Evolutionary conservation across 2,113 vertebrate species (phyloP).

Genomic region (Chaenocephalus aceratus): DNA sequence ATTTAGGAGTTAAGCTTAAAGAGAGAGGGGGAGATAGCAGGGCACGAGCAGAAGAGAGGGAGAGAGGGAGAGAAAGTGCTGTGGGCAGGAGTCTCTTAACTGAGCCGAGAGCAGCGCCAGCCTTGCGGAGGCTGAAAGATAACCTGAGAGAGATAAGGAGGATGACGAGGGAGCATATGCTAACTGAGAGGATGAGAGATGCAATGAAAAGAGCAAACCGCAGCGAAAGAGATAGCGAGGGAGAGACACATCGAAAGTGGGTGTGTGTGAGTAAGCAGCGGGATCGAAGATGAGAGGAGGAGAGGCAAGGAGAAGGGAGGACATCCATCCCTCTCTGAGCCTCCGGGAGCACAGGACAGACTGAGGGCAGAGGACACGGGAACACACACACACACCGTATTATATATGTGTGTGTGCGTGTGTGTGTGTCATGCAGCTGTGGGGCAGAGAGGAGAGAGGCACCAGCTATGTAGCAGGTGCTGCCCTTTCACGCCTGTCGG

Average conservation of each 20-base stretch:
- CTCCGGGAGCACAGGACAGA: slow-evolving; percentile 58
- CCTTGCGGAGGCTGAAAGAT: slow-evolving; percentile 70
- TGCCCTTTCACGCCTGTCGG: slow-evolving; percentile 83
- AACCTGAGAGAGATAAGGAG: slow-evolving; percentile 74
- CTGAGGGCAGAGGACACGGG: slow-evolving; percentile 47
- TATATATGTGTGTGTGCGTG: slow-evolving; percentile 6
- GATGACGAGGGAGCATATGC: slow-evolving; percentile 67
- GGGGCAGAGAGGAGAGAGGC: slow-evolving; percentile 52
- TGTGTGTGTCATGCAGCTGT: slow-evolving; percentile 69
- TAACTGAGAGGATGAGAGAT: slow-evolving; percentile 70
- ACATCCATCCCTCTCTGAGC: slow-evolving; percentile 60
- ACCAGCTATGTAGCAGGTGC: slow-evolving; percentile 77
- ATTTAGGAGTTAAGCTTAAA: slow-evolving; percentile 72
- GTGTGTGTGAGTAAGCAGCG: slow-evolving; percentile 65
- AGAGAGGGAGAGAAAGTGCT: slow-evolving; percentile 45
- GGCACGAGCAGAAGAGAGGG: slow-evolving; percentile 14
- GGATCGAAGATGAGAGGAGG: slow-evolving; percentile 64
- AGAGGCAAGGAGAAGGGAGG: slow-evolving; percentile 64
- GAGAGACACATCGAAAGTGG: slow-evolving; percentile 52
- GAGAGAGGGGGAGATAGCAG: slow-evolving; percentile 44
- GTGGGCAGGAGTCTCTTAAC: slow-evolving; percentile 57
- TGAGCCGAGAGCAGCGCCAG: slow-evolving; percentile 62
- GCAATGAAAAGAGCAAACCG: slow-evolving; percentile 65
- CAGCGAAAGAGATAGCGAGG: slow-evolving; percentile 53
- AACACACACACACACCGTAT: slow-evolving; percentile 40